Evolutionary conservation across 2,888 invertebrate genomes (phyloP).

Genomic region (Chymomyza amoena): DNA sequence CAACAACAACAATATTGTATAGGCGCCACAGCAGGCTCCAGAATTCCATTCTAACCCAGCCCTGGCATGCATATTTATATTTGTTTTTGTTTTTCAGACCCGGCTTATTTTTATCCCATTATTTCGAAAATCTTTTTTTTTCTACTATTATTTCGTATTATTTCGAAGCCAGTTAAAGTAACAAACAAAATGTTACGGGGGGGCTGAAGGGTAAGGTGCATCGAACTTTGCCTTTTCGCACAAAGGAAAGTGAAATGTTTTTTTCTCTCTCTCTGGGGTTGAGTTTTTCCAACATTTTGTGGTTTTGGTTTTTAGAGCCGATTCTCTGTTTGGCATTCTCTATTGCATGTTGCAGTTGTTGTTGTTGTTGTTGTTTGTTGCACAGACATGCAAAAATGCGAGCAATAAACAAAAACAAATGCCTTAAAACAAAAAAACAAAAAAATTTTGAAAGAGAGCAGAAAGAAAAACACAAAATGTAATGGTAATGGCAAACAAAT

Average conservation of each 20-base stretch:
- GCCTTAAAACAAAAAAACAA: conserved; percentile 14
- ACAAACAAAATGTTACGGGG: conserved; percentile 22
- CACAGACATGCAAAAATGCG: not conserved
- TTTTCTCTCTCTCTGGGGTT: conserved; percentile 1
- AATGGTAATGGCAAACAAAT: conserved; percentile 7
- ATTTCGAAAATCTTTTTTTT: conserved; percentile 16
- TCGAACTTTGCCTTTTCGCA: conserved; percentile 58
- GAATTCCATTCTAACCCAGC: not conserved
- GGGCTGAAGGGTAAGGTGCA: conserved; percentile 40
- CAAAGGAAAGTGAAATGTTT: conserved; percentile 67
- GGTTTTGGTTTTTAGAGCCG: conserved; percentile 21
- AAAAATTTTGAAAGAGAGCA: not conserved
- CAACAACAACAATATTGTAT: not conserved
- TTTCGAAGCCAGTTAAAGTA: conserved; percentile 49
- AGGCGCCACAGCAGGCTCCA: not conserved
- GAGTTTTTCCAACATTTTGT: not conserved
- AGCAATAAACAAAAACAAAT: not conserved
- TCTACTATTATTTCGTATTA: conserved; percentile 6
- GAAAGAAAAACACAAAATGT: conserved; percentile 9
- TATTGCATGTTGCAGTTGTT: not conserved
- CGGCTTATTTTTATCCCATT: conserved; percentile 10
- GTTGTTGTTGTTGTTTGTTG: not conserved
- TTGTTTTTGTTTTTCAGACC: conserved; percentile 32
- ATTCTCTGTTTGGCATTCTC: not conserved
- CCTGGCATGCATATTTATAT: conserved; percentile 19